These are phyloP conservation scores for Boloria euphrosyne DNA, from an alignment of 2,888 invertebrate genomes.

Conservation along the genomic window DNA sequence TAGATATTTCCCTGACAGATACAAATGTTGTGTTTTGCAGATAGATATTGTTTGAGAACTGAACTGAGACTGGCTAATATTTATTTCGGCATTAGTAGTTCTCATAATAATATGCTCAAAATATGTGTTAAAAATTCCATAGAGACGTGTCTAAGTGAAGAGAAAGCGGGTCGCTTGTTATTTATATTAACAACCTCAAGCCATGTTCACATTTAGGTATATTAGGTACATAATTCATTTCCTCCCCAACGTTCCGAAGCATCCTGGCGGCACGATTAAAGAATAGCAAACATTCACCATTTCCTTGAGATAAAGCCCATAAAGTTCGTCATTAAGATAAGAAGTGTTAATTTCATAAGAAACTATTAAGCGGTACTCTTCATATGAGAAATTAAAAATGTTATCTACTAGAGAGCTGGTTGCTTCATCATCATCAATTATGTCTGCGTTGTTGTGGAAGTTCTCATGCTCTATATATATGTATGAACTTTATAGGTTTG, in stretches of 20 bases:
- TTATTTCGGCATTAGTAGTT: no score
- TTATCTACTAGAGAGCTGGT: constrained; percentile 42
- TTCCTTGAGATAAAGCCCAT: constrained; percentile 64
- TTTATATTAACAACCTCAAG: no score
- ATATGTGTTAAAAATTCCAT: no score
- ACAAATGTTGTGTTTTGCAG: no score
- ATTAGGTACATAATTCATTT: constrained; percentile 1
- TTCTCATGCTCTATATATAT: constrained; percentile 9
- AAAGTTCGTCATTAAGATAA: constrained; percentile 64
- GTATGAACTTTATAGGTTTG: neutral
- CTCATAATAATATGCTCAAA: no score
- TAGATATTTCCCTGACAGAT: no score
- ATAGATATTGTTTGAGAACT: no score
- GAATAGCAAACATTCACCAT: constrained; percentile 62
- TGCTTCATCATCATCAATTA: constrained; percentile 40
- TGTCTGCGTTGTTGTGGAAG: constrained; percentile 18
- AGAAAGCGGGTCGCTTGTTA: no score
- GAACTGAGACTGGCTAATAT: no score
- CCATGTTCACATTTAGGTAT: neutral
- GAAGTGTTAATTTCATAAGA: constrained; percentile 66
- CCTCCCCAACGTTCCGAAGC: constrained; percentile 1
- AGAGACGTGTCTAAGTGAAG: neutral
- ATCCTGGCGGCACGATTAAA: constrained; percentile 44
- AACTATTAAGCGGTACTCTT: constrained; percentile 57
- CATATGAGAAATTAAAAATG: constrained; percentile 53